These are phyloP conservation scores for Drosophila suzukii DNA, from an alignment of 1,140 invertebrate species.

Conservation along the genomic window DNA sequence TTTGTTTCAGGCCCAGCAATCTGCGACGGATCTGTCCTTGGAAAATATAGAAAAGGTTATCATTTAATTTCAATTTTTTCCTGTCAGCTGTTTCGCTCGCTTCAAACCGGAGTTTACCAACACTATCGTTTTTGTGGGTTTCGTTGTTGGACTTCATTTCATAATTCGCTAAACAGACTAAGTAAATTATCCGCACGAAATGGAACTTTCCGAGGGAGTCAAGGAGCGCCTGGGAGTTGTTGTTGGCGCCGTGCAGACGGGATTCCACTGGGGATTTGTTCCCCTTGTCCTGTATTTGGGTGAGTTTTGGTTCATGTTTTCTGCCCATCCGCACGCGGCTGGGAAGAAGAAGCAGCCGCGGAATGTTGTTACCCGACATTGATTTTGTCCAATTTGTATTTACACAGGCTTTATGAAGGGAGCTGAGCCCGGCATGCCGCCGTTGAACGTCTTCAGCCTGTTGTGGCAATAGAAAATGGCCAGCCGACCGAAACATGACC, in stretches of 20 bases:
- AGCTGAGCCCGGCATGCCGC: conserved; percentile 87
- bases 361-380: background rate
- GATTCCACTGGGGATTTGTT: conserved; percentile 90
- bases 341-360: conserved; percentile 37
- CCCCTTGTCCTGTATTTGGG: conserved; percentile 89
- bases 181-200: conserved; percentile 20
- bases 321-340: conserved; percentile 26
- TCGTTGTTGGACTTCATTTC: conserved; percentile 22
- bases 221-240: conserved; percentile 87
- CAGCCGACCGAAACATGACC: background rate
- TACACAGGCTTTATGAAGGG: conserved; percentile 87
- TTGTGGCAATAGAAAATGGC: conserved; percentile 84
- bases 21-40: background rate
- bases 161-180: conserved; percentile 22
- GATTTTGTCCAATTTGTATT: conserved; percentile 13
- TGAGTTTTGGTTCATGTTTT: conserved; percentile 80
- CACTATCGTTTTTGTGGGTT: conserved; percentile 3
- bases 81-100: background rate
- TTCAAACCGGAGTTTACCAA: background rate
- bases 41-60: background rate
- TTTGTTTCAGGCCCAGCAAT: background rate
- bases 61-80: background rate
- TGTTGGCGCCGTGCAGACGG: conserved; percentile 86
- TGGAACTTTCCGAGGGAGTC: conserved; percentile 69
- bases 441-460: conserved; percentile 86